A percentile compares a stretch with the other conserved stretches of the same genome.
Evolutionary conservation across 2,113 vertebrate genomes (phyloP).

Genomic region (Damaliscus lunatus): DNA sequence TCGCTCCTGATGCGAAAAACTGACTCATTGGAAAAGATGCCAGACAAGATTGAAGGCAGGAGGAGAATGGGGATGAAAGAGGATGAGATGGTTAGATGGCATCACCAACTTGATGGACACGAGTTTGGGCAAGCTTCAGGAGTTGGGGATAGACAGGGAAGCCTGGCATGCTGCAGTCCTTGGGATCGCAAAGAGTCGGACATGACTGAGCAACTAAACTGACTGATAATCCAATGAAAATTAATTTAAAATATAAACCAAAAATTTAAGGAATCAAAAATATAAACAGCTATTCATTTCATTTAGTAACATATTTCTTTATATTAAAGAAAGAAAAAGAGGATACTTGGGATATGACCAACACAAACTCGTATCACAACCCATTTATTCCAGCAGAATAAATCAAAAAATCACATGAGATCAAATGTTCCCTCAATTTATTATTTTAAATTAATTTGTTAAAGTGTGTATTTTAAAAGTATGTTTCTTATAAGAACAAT

Average conservation of each 20-base stretch:
- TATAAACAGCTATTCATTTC: neutral
- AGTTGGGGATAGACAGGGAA: neutral
- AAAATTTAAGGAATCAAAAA: neutral
- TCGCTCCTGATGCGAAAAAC: neutral
- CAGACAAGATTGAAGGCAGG: neutral
- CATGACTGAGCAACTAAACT: neutral
- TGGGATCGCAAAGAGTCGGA: neutral
- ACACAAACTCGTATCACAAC: neutral
- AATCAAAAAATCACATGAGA: neutral
- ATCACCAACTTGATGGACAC: neutral
- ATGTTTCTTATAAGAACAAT: neutral
- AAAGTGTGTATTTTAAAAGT: neutral
- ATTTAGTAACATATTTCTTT: neutral
- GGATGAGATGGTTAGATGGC: neutral
- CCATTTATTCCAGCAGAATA: neutral
- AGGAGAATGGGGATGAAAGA: neutral
- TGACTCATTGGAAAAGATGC: neutral
- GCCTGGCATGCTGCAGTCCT: neutral
- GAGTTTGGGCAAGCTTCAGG: neutral
- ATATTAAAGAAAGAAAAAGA: neutral
- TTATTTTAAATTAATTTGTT: neutral
- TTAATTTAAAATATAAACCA: neutral
- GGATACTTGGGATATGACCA: neutral
- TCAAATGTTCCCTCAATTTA: neutral
- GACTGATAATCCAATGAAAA: neutral